Percentiles rank a stretch among this genome's conserved stretches.
Conservation (phyloP, 1,140 invertebrate species). For the Trypoxylus dichotomus region DNA sequence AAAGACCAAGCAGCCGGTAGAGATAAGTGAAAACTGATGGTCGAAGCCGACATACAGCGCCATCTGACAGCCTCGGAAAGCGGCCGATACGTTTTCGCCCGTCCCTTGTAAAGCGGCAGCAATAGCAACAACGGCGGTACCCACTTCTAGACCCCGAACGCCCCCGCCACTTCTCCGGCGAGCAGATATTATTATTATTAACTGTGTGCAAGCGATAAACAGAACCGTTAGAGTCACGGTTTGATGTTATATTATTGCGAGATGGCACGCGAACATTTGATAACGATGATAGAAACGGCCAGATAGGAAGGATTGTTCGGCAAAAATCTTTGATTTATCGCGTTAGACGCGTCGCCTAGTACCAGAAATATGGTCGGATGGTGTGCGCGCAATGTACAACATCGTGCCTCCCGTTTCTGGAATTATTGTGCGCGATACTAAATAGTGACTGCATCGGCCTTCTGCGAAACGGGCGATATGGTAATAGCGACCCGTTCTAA, state of each 20-base stretch:
- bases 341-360: neutral
- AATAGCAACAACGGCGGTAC: neutral
- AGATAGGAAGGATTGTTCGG: neutral
- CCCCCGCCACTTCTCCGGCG: neutral
- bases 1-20: neutral
- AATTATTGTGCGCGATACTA: neutral
- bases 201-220: neutral
- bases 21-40: neutral
- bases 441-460: neutral
- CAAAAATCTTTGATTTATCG: neutral
- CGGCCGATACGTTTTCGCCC: neutral
- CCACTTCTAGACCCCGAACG: neutral
- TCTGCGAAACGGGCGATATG: neutral
- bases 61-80: neutral
- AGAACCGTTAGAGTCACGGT: neutral
- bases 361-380: neutral
- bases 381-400: neutral
- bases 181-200: neutral
- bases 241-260: neutral
- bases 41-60: neutral
- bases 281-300: neutral
- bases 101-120: neutral
- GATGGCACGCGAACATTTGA: neutral
- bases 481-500: neutral
- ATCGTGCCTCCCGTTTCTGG: neutral